Percentiles rank a stretch among this genome's conserved stretches.
Evolutionary conservation across 2,888 invertebrate genomes (phyloP).

Genomic region (Nemotelus pantherinus): DNA sequence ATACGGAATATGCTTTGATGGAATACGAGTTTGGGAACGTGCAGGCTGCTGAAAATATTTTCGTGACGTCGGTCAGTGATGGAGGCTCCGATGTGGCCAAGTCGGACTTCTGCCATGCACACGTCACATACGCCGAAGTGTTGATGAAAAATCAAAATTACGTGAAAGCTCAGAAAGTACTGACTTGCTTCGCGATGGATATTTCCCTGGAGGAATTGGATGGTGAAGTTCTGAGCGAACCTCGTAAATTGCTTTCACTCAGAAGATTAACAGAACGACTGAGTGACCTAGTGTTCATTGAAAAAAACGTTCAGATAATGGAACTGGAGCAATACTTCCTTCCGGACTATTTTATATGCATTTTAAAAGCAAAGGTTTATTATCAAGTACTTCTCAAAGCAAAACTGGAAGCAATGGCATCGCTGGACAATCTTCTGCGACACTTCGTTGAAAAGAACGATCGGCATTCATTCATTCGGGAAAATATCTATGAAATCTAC

Average conservation of each 20-base stretch:
- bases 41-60: constrained; percentile 66
- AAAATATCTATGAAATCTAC: constrained; percentile 65
- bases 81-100: constrained; percentile 50
- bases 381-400: constrained; percentile 54
- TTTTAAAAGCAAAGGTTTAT: constrained; percentile 57
- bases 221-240: constrained; percentile 50
- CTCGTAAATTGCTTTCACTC: constrained; percentile 54
- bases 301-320: constrained; percentile 55
- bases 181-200: constrained; percentile 54
- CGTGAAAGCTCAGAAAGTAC: constrained; percentile 55
- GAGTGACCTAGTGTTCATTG: constrained; percentile 53
- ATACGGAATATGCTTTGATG: constrained; percentile 72
- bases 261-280: constrained; percentile 53
- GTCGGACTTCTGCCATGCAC: constrained; percentile 57
- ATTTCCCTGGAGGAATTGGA: constrained; percentile 47
- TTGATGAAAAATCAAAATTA: constrained; percentile 53
- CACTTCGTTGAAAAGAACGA: constrained; percentile 53
- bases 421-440: constrained; percentile 54
- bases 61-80: constrained; percentile 65
- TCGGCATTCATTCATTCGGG: constrained; percentile 59
- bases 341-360: constrained; percentile 56
- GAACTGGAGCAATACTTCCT: constrained; percentile 59
- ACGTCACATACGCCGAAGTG: constrained; percentile 57
- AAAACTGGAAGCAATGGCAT: constrained; percentile 55
- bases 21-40: constrained; percentile 68